A percentile compares a stretch with the other conserved stretches of the same genome.
Conservation (phyloP, 2,888 invertebrate genomes). For the Agrenia bidenticulata region DNA sequence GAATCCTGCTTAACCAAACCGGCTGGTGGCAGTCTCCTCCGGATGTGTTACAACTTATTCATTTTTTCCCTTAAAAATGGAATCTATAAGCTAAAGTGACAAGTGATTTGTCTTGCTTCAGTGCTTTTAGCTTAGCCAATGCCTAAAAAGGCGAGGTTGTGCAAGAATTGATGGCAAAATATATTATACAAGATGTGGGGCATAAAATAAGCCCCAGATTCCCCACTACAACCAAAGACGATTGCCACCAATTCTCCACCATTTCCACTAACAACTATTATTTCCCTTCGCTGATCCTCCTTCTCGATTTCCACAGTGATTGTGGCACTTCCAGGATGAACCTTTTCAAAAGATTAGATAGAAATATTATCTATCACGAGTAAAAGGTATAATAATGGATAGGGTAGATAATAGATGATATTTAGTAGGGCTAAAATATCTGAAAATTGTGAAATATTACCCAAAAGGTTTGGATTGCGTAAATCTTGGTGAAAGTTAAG, state of each 20-base stretch:
- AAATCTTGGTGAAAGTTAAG: not conserved
- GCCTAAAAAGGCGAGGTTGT: too few species aligned
- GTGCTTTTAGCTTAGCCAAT: not conserved
- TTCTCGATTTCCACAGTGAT: too few species aligned
- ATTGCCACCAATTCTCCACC: too few species aligned
- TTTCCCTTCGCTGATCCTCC: too few species aligned
- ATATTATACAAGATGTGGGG: too few species aligned
- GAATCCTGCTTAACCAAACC: too few species aligned
- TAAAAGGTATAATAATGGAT: not conserved
- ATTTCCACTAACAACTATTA: too few species aligned
- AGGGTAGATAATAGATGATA: not conserved
- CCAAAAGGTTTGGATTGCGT: not conserved
- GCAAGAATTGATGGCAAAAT: too few species aligned
- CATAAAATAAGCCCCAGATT: too few species aligned
- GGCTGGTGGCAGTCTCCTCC: not conserved
- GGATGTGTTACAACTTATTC: not conserved
- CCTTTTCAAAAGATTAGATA: too few species aligned
- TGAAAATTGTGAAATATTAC: not conserved
- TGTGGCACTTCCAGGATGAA: too few species aligned
- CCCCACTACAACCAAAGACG: too few species aligned
- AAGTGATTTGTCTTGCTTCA: slow-evolving; percentile 6
- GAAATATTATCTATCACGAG: not conserved
- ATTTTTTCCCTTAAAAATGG: slow-evolving; percentile 4
- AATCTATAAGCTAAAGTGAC: not conserved
- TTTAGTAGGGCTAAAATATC: not conserved